phyloP scores from a whole-genome alignment of 2,113 vertebrate species.

The Steatornis caripensis region DNA sequence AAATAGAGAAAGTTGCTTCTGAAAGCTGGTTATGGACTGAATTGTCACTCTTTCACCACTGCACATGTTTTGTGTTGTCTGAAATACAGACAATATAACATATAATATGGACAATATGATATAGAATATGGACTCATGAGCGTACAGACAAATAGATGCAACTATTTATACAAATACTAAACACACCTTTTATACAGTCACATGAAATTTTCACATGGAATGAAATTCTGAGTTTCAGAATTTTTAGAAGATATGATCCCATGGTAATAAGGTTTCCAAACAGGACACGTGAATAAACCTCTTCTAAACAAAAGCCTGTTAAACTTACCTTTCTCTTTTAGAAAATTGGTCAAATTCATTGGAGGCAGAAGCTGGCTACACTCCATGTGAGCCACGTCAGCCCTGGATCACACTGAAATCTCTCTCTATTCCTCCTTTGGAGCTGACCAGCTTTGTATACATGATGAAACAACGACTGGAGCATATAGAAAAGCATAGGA shows the following conservation, averaged over 20 bases:
- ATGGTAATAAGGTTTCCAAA: background rate
- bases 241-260: background rate
- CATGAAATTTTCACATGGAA: background rate
- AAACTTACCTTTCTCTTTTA: background rate
- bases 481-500: background rate
- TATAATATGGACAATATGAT: no score
- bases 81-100: no score
- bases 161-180: background rate
- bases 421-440: background rate
- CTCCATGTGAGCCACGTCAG: background rate
- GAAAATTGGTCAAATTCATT: background rate
- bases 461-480: background rate
- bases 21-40: background rate
- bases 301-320: background rate
- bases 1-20: background rate
- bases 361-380: background rate
- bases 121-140: background rate
- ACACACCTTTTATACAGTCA: background rate
- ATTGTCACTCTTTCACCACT: background rate
- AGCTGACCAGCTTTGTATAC: background rate
- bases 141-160: background rate
- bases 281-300: accelerated
- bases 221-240: background rate
- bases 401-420: background rate
- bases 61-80: background rate